These are phyloP conservation scores for Atopsyche davidsoni DNA, from an alignment of 1,140 invertebrate species.

Conservation along the genomic window DNA sequence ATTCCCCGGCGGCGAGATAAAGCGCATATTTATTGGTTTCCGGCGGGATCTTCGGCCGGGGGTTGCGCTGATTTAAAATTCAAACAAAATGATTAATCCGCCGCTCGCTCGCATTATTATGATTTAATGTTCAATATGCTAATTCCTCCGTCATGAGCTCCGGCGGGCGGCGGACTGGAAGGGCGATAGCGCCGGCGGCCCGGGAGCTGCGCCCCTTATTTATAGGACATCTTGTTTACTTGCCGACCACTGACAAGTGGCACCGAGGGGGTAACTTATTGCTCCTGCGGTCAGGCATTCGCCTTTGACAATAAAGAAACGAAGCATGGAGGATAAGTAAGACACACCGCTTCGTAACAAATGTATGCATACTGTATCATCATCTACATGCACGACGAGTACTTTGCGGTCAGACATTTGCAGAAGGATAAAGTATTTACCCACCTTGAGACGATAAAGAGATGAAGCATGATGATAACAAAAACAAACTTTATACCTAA, in stretches of 20 bases:
- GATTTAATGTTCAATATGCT: slow-evolving; percentile 29
- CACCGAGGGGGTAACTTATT: neutral
- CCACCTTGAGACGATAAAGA: too few species aligned
- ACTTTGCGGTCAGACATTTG: too few species aligned
- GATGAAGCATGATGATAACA: too few species aligned
- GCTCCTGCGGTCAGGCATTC: slow-evolving; percentile 19
- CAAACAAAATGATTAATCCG: neutral
- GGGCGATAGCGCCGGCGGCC: neutral
- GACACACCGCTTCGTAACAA: too few species aligned
- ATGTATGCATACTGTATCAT: too few species aligned
- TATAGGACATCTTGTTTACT: slow-evolving; percentile 1
- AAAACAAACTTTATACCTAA: too few species aligned
- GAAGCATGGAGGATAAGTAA: too few species aligned
- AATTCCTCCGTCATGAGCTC: slow-evolving; percentile 16
- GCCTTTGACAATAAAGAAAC: too few species aligned
- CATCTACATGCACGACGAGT: too few species aligned
- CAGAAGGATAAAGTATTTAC: too few species aligned
- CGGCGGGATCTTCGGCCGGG: neutral
- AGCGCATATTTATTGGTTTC: too few species aligned
- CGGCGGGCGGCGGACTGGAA: neutral
- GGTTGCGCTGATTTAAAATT: neutral
- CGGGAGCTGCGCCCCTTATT: neutral
- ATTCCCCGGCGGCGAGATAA: too few species aligned
- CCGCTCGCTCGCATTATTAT: slow-evolving; percentile 16
- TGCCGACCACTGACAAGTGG: neutral